Base-by-base conservation (phyloP, 2,797 vertebrate species). In the Chaenodraco wilsoni region DNA sequence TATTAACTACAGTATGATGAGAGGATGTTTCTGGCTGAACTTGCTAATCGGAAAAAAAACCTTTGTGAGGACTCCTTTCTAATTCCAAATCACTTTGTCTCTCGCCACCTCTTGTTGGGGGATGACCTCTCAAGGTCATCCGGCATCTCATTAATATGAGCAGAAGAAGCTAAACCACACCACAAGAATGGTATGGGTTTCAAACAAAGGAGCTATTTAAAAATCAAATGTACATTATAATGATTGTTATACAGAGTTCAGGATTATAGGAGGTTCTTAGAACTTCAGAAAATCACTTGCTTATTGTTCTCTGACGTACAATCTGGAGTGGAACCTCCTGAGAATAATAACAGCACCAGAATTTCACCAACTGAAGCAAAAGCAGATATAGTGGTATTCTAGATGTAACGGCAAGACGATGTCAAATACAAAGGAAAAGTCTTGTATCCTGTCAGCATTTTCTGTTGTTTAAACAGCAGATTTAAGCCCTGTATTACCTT, bases 351-450 rank as follows among this genome's bases (percentile, higher is more conserved):
- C 21, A 64, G 19, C 21, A 45, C 15, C 19, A 19, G 55, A 65
- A 65, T 14, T 11, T 15, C 56, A 73, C 15, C 51, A 75, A 63
- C 50, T 65, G 17, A 66, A 75, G 68, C 23, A 17, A 33, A 69
- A 55, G 7, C 46, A 50, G 49, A 50, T 59, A 51, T 70, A 65
- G n/a, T 59, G 5, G 46, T 45, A 41, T 15, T 51, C 45, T 7
- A 50, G 43, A 70, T 17, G 45, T 62, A 55, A 57, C 55, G 68
- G 37, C 57, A 66, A 71, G 50, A 46, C 61, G 75, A 68, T 67
- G 49, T 66, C 64, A 72, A 74, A 74, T 11, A 52, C 49, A 65
- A 70, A 76, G 66, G 37, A 76, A 51, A 69, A 65, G 43, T 57
- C 50, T 37, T 50, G 21, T 58, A 49, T 50, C 48, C 60, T 68